These are phyloP conservation scores for Asobara japonica DNA, from an alignment of 1,140 invertebrate species.

Conservation along the genomic window DNA sequence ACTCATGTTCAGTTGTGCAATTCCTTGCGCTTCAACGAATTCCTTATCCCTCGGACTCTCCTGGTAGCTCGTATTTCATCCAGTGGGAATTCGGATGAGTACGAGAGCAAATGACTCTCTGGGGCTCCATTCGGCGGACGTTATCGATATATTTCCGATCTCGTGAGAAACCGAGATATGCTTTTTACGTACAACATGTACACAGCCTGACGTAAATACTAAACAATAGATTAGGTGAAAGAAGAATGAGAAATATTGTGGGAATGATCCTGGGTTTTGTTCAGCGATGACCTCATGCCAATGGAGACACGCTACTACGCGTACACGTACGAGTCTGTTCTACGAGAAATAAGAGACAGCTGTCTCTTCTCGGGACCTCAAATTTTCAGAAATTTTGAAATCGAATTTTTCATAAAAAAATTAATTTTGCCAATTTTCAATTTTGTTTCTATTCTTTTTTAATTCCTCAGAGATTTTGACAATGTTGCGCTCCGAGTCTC, in stretches of 20 bases:
- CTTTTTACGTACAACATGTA: neutral
- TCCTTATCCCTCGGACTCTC: neutral
- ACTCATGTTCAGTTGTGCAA: slow-evolving; percentile 2
- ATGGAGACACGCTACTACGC: too few relatives aligned
- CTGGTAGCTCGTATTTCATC: neutral
- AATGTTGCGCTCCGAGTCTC: too few relatives aligned
- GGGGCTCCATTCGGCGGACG: neutral
- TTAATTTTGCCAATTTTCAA: too few relatives aligned
- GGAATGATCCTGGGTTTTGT: neutral
- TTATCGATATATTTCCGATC: neutral
- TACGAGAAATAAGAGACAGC: too few relatives aligned
- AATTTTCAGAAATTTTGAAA: too few relatives aligned
- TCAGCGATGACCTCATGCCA: slow-evolving; percentile 3
- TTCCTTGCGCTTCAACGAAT: slow-evolving; percentile 8
- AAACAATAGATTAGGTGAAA: neutral
- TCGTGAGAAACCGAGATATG: neutral
- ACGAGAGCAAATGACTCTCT: slow-evolving; percentile 3
- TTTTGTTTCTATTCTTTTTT: too few relatives aligned
- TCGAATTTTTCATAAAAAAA: too few relatives aligned
- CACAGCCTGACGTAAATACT: neutral
- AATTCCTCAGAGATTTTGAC: too few relatives aligned
- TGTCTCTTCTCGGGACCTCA: too few relatives aligned
- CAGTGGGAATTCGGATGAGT: slow-evolving; percentile 13
- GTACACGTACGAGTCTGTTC: too few relatives aligned
- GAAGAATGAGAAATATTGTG: neutral